Percentiles rank a stretch among this genome's conserved stretches.
Evolutionary conservation across 2,888 invertebrate species (phyloP).

Genomic region (Caenorhabditis angaria): DNA sequence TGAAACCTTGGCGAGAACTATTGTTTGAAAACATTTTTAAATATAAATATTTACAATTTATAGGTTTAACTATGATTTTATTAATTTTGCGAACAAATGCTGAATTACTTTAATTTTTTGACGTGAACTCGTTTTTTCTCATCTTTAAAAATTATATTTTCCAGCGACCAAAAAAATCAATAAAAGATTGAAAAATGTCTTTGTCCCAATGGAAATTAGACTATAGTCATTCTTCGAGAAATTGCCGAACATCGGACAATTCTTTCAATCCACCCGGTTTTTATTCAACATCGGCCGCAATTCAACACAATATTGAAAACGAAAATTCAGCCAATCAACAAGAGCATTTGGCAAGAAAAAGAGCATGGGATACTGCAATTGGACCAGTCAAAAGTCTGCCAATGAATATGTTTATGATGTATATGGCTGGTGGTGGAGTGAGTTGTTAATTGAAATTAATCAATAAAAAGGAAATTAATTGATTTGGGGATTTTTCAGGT

Average conservation of each 20-base stretch:
- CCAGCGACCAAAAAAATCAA: neutral
- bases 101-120: too few species aligned
- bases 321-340: slow-evolving; percentile 62
- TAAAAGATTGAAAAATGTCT: too few species aligned
- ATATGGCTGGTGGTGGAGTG: slow-evolving; percentile 84
- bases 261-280: slow-evolving; percentile 69
- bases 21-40: too few species aligned
- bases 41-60: too few species aligned
- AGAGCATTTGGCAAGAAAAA: slow-evolving; percentile 67
- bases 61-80: too few species aligned
- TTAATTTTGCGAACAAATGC: too few species aligned
- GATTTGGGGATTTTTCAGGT: slow-evolving; percentile 73
- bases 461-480: slow-evolving; percentile 3
- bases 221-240: slow-evolving; percentile 39
- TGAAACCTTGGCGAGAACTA: too few species aligned
- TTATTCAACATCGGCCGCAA: slow-evolving; percentile 44
- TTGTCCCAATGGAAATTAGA: slow-evolving; percentile 49
- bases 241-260: slow-evolving; percentile 39
- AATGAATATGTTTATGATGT: slow-evolving; percentile 99
- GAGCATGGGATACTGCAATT: slow-evolving; percentile 72
- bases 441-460: slow-evolving; percentile 8
- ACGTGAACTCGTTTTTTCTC: too few species aligned
- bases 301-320: slow-evolving; percentile 55
- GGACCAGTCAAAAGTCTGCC: slow-evolving; percentile 70
- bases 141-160: neutral